Conservation (phyloP, 2,888 invertebrate genomes). For the Xestoiulus laeticollis region DNA sequence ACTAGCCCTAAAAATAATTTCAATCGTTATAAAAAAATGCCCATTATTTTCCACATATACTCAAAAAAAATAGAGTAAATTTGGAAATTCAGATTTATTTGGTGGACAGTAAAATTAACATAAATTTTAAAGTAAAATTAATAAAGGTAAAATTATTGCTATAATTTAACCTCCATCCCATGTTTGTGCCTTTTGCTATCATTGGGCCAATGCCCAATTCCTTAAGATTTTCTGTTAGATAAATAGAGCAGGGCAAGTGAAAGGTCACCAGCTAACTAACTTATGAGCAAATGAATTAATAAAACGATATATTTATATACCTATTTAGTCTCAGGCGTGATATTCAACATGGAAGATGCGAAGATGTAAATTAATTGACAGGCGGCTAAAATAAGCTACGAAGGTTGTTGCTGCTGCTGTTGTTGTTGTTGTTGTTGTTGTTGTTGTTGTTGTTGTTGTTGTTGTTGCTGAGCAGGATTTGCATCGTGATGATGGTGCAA, state of each 20-base stretch:
- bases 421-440: background rate
- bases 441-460: background rate
- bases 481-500: conserved; percentile 24
- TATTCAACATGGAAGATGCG: conserved; percentile 6
- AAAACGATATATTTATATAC: background rate
- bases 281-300: conserved; percentile 16
- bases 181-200: background rate
- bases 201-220: background rate
- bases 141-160: background rate
- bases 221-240: background rate
- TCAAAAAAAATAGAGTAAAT: too few species aligned
- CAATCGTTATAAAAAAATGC: background rate
- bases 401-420: background rate
- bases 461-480: conserved; percentile 34
- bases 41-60: too few species aligned
- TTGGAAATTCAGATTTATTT: too few species aligned
- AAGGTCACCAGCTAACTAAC: background rate
- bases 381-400: conserved; percentile 1
- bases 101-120: too few species aligned
- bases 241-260: background rate
- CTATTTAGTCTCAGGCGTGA: conserved; percentile 21
- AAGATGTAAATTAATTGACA: conserved; percentile 19
- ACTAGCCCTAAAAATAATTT: background rate
- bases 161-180: background rate
- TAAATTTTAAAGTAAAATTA: too few species aligned